These are phyloP conservation scores for Phrixothrix hirtus DNA, from an alignment of 2,888 invertebrate genomes.

Conservation along the genomic window DNA sequence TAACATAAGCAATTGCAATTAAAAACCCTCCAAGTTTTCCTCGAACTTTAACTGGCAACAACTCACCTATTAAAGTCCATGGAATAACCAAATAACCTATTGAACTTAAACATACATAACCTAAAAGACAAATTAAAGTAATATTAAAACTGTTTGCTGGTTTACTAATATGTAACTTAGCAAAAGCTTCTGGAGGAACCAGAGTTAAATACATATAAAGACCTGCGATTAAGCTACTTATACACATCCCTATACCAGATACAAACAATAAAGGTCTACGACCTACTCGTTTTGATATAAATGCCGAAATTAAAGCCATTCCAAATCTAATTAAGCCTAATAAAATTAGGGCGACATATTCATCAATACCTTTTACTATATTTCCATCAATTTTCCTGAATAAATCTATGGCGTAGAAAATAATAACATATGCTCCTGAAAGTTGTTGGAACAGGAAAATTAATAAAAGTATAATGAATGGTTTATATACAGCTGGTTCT, in stretches of 20 bases:
- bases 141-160: slow-evolving; percentile 43
- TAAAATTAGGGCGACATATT: slow-evolving; percentile 57
- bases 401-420: slow-evolving; percentile 63
- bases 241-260: slow-evolving; percentile 61
- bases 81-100: slow-evolving; percentile 62
- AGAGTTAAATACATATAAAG: slow-evolving; percentile 41
- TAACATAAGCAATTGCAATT: slow-evolving; percentile 59
- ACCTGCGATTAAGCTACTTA: slow-evolving; percentile 55
- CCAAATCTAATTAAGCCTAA: slow-evolving; percentile 60
- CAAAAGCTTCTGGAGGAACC: no score
- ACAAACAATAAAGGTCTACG: slow-evolving; percentile 58
- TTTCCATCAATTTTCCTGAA: slow-evolving; percentile 57
- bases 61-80: slow-evolving; percentile 62
- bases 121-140: slow-evolving; percentile 56
- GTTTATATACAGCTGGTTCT: slow-evolving; percentile 59
- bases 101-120: slow-evolving; percentile 60
- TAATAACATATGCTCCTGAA: slow-evolving; percentile 62
- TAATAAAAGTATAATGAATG: slow-evolving; percentile 56
- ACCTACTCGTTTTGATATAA: slow-evolving; percentile 58
- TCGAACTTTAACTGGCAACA: slow-evolving; percentile 59
- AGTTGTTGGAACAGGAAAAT: slow-evolving; percentile 62
- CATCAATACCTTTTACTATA: slow-evolving; percentile 55
- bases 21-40: slow-evolving; percentile 60
- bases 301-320: slow-evolving; percentile 58
- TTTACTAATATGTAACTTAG: background rate